Evolutionary conservation across 2,113 vertebrate genomes (phyloP), one percentile per base, ranked within the genome.

Genomic region (Odocoileus virginianus): DNA sequence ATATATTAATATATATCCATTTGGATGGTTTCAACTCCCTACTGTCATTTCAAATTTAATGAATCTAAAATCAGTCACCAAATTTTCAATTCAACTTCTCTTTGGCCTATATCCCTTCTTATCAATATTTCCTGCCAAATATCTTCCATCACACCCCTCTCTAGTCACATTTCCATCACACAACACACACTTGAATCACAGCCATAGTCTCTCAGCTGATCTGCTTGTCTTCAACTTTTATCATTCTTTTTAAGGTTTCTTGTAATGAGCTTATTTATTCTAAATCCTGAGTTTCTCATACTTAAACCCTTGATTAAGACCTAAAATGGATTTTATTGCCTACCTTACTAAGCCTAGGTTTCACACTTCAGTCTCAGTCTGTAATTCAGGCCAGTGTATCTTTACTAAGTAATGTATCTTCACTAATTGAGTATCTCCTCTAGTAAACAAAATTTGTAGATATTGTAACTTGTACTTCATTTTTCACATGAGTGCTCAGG

Each of bases 301-400:
- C 5, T 52, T 91, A 92, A 97, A 91, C 13, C 2, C n/a, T 81
- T 91, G n/a, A 78, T 55, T 79, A 88, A 97, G n/a, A 71, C n/a
- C 14, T 87, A 85, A 89, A 91, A 86, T 94, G 50, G 7, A 61
- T 84, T 87, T 74, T 30, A 87, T 40, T 54, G 15, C 15, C 64
- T 95, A 57, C 36, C 28, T 87, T 76, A 88, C 54, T 55, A 79
- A 92, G 79, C 33, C 45, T 85, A 87, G 92, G 81, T 93, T 79
- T 60, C 36, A 89, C 67, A 23, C 23, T 25, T 89, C 9, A 64
- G 57, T 81, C 87, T 95, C 47, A 81, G n/a, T 40, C n/a, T 40
- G n/a, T 81, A 87, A 87, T 81, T 95, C 54, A 85, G 25, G 2
- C 28, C 40, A 61, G 21, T 84, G 95, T 84, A 33, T 92, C 47